Evolutionary conservation across 1,140 invertebrate species (phyloP).

Genomic region (Oscheius sp.): DNA sequence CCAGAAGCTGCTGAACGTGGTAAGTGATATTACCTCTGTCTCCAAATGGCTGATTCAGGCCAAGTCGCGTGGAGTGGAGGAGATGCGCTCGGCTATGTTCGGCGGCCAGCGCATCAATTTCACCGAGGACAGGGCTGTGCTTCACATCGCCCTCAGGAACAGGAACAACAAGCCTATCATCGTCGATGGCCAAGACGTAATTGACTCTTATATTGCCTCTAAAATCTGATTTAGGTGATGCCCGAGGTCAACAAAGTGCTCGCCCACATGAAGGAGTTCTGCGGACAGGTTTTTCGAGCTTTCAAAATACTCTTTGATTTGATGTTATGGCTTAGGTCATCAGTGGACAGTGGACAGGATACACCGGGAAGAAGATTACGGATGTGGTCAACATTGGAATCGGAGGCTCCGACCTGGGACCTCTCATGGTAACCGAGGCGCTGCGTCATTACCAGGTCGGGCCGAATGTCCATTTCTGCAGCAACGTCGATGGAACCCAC

Average conservation of each 20-base stretch:
- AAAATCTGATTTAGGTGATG: slow-evolving; percentile 69
- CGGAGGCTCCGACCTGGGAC: slow-evolving; percentile 94
- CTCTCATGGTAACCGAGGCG: slow-evolving; percentile 97
- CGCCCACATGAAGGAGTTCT: slow-evolving; percentile 90
- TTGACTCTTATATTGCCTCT: slow-evolving; percentile 24
- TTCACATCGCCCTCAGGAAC: slow-evolving; percentile 91
- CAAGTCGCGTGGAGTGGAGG: slow-evolving; percentile 76
- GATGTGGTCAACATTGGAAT: slow-evolving; percentile 99
- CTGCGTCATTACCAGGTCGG: slow-evolving; percentile 83
- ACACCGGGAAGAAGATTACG: slow-evolving; percentile 88
- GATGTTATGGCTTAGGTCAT: too few relatives aligned
- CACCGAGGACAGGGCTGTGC: slow-evolving; percentile 89
- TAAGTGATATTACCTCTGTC: slow-evolving; percentile 59
- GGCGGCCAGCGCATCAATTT: slow-evolving; percentile 91
- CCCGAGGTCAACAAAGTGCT: slow-evolving; percentile 87
- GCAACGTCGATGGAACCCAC: slow-evolving; percentile 98
- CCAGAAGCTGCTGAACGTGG: slow-evolving; percentile 75
- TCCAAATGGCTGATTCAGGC: slow-evolving; percentile 66
- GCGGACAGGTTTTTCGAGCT: too few relatives aligned
- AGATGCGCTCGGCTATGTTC: slow-evolving; percentile 88
- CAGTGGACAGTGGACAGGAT: slow-evolving; percentile 76
- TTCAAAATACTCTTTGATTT: too few relatives aligned
- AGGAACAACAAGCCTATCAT: slow-evolving; percentile 74
- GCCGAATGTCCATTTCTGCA: slow-evolving; percentile 91
- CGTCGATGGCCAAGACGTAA: slow-evolving; percentile 81